Conservation (phyloP, 2,888 invertebrate genomes). For the Ommatoiulus sabulosus region DNA sequence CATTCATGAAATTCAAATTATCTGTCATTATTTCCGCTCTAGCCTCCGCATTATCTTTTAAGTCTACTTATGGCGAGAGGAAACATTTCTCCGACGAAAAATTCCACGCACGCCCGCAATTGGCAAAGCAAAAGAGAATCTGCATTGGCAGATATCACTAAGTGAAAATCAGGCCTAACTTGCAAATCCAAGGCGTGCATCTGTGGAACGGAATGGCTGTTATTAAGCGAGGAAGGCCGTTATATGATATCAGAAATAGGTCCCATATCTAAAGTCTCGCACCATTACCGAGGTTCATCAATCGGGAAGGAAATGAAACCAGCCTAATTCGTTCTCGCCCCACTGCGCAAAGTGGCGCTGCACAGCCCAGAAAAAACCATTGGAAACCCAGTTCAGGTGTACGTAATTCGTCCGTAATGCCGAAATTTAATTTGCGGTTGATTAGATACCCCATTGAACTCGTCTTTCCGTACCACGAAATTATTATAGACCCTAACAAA, state of each 20-base stretch:
- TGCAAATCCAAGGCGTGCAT: background rate
- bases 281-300: constrained; percentile 37
- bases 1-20: no score
- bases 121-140: constrained; percentile 13
- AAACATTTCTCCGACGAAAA: background rate
- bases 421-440: constrained; percentile 57
- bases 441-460: constrained; percentile 53
- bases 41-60: background rate
- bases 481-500: constrained; percentile 11
- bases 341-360: constrained; percentile 42
- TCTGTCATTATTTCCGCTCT: background rate
- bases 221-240: background rate
- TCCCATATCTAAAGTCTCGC: constrained; percentile 37
- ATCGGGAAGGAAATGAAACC: constrained; percentile 46
- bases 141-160: background rate
- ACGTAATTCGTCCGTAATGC: constrained; percentile 52
- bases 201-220: background rate
- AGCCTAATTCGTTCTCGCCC: constrained; percentile 32
- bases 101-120: background rate
- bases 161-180: background rate
- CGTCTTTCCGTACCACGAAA: constrained; percentile 29
- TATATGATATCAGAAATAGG: background rate
- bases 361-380: background rate
- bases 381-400: constrained; percentile 51
- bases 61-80: background rate